Evolutionary conservation across 2,888 invertebrate species (phyloP), one percentile per base, ranked within the genome.

Genomic region (Ichneumon xanthorius): DNA sequence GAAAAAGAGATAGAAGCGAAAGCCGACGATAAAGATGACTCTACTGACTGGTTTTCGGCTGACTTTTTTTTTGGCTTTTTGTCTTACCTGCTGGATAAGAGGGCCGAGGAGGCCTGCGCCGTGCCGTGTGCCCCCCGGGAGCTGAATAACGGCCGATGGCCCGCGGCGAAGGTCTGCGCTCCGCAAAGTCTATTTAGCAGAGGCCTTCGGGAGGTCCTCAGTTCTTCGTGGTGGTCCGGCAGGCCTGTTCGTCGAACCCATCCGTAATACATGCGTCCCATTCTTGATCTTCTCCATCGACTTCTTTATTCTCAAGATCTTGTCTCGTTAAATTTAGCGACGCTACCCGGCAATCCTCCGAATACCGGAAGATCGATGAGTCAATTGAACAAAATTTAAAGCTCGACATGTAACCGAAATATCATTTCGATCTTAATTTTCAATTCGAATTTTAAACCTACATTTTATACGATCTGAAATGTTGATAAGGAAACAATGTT

Each of bases 1-100:
- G 30, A 63, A n/a, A 16, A 63, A 33, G 63, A 33, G 33, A 30
- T 14, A n/a, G 63, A 63, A 5, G n/a, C 63, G 2, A n/a, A 33
- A 7, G 40, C 71, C 71, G 55, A 73, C 22, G 73, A 61, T 61
- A 73, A 73, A 73, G 73, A 73, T 58, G 73, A 73, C 58, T 58
- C 58, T 61, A 61, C 58, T 75, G 73, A 75, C 76, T 77, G 86
- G 68, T 86, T 84, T 76, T 84, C 58, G 58, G 58, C 45, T 73
- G 45, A 45, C 67, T 70, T 82, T 65, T 84, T 84, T 81, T 76
- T 63, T 45, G 37, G 53, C 53, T 84, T 84, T 84, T 84, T 81
- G 71, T 83, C 30, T 83, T 85, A 83, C 83, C 79, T 72, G 80
- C 75, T 11, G 77, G 63, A 55, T 75, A 68, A 77, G 68, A 70